Conservation (phyloP, 2,113 vertebrate species). For the Lophotis ruficrista region DNA sequence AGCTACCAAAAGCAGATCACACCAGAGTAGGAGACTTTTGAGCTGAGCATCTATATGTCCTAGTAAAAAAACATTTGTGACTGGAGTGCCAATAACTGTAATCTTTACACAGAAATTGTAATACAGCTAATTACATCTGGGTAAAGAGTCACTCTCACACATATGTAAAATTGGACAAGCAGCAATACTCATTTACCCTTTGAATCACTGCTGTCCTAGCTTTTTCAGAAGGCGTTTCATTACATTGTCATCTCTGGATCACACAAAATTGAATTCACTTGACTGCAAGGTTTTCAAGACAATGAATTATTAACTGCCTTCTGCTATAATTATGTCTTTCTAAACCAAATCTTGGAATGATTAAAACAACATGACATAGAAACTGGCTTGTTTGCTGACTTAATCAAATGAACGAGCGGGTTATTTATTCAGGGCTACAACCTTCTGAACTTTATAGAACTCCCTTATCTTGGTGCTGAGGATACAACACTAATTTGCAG, state of each 20-base stretch:
- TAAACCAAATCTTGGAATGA: slow-evolving; percentile 12
- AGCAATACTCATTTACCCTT: not conserved
- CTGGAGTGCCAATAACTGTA: not conserved
- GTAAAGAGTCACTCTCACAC: not conserved
- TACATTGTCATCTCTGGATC: not conserved
- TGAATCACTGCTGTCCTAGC: not conserved
- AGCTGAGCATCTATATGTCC: not conserved
- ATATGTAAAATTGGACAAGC: not conserved
- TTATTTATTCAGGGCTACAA: not conserved
- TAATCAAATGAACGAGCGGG: not conserved
- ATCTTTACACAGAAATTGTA: not conserved
- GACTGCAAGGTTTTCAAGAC: not conserved
- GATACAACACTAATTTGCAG: not conserved
- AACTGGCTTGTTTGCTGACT: not conserved
- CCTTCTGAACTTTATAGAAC: not conserved
- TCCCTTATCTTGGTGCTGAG: not conserved
- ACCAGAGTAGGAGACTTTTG: not conserved
- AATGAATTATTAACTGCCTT: slow-evolving; percentile 11
- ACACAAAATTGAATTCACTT: slow-evolving; percentile 30
- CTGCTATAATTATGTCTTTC: slow-evolving; percentile 19
- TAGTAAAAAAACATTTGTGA: not conserved
- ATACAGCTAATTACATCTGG: not conserved
- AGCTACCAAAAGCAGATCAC: not conserved
- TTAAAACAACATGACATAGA: not conserved
- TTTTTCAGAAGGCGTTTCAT: not conserved